phyloP scores from a whole-genome alignment of 2,888 invertebrate genomes.

The Cerastoderma edule region DNA sequence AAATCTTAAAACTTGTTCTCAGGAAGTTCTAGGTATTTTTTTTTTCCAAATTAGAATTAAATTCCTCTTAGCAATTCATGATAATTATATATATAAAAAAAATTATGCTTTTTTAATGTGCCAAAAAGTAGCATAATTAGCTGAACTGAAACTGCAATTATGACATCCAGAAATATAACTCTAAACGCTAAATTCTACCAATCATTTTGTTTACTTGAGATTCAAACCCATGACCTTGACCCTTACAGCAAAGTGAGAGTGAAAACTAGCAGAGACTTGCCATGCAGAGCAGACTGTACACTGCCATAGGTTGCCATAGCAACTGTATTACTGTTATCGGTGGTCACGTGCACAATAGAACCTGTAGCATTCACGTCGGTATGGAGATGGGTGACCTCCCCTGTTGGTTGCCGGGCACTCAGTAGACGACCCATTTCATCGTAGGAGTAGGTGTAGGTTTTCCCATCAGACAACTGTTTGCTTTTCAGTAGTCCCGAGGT shows the following conservation, averaged over 20 bases:
- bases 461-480: constrained; percentile 85
- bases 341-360: constrained; percentile 82
- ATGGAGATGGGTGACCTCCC: constrained; percentile 90
- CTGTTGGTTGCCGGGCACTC: constrained; percentile 94
- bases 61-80: too few relatives aligned
- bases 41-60: too few relatives aligned
- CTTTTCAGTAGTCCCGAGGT: constrained; percentile 92
- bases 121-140: too few relatives aligned
- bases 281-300: constrained; percentile 83
- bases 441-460: constrained; percentile 96
- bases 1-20: too few relatives aligned
- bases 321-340: constrained; percentile 81
- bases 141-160: too few relatives aligned
- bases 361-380: constrained; percentile 82
- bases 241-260: constrained; percentile 46
- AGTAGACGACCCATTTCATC: constrained; percentile 94
- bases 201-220: background rate
- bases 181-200: background rate
- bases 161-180: background rate
- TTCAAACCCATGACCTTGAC: constrained; percentile 24
- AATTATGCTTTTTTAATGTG: too few relatives aligned
- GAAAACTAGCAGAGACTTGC: constrained; percentile 76
- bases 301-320: constrained; percentile 83
- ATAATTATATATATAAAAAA: too few relatives aligned
- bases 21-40: too few relatives aligned